phyloP scores from a whole-genome alignment of 35 echinoderm and acorn worm species.

The Eucidaris tribuloides region DNA sequence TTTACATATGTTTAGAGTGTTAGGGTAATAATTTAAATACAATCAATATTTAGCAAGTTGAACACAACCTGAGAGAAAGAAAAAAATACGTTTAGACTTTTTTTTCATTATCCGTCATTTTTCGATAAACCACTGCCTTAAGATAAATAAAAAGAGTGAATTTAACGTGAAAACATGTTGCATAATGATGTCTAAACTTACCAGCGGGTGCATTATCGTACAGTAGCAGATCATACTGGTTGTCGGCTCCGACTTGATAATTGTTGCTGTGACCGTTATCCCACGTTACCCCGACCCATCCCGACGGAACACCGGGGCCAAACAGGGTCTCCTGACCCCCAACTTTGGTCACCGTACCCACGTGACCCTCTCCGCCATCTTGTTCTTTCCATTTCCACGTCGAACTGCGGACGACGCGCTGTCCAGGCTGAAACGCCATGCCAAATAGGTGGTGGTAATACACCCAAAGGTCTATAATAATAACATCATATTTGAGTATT shows the following conservation, averaged over 20 bases:
- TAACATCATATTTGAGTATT: too few relatives aligned
- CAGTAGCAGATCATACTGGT: constrained; percentile 65
- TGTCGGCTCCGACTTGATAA: constrained; percentile 74
- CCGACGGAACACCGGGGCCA: constrained; percentile 46
- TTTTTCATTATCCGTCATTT: neutral
- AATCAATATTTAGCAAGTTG: neutral
- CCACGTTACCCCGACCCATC: constrained; percentile 83
- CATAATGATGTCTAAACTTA: constrained; percentile 13
- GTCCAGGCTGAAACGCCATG: constrained; percentile 28
- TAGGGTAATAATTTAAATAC: neutral
- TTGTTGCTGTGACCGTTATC: constrained; percentile 77
- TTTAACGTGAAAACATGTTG: neutral
- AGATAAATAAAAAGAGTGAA: neutral
- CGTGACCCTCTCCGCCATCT: constrained; percentile 84
- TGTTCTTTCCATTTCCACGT: constrained; percentile 83
- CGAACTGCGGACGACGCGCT: constrained; percentile 82
- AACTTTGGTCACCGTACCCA: constrained; percentile 80
- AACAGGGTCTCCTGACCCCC: constrained; percentile 39
- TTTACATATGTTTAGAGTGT: too few relatives aligned
- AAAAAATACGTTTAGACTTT: neutral
- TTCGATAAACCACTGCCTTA: too few relatives aligned
- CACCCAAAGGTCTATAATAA: too few relatives aligned
- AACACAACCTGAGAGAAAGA: neutral
- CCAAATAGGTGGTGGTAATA: too few relatives aligned
- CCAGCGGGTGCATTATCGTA: constrained; percentile 91